These are phyloP conservation scores for Acronicta psi DNA, from an alignment of 2,888 invertebrate species.

Conservation along the genomic window DNA sequence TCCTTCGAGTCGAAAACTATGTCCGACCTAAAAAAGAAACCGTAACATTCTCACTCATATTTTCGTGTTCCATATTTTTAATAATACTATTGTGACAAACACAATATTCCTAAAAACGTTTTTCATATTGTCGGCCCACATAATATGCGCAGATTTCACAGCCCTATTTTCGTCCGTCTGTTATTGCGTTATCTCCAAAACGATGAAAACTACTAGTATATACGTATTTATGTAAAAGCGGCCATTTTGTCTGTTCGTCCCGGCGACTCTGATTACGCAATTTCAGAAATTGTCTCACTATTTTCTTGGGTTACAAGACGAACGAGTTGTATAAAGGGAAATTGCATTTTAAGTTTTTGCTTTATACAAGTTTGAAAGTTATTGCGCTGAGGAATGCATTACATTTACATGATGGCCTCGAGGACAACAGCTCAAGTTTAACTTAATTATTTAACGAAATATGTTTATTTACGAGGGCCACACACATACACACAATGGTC, in stretches of 20 bases:
- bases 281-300: constrained; percentile 57
- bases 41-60: background rate
- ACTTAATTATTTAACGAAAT: background rate
- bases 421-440: too few relatives aligned
- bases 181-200: constrained; percentile 54
- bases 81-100: constrained; percentile 5
- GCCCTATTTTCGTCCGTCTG: constrained; percentile 47
- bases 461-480: too few relatives aligned
- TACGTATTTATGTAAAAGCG: constrained; percentile 56
- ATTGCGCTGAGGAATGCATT: constrained; percentile 25
- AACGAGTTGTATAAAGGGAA: constrained; percentile 53
- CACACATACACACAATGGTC: too few relatives aligned
- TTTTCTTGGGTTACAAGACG: constrained; percentile 51
- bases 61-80: background rate
- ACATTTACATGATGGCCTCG: constrained; percentile 34
- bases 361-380: constrained; percentile 38
- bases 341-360: constrained; percentile 54
- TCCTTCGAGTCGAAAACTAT: too few relatives aligned
- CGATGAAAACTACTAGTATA: constrained; percentile 47
- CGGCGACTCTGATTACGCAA: constrained; percentile 54
- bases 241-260: constrained; percentile 41
- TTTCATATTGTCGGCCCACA: constrained; percentile 23
- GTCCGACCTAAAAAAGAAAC: too few relatives aligned
- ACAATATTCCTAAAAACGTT: constrained; percentile 25
- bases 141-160: constrained; percentile 21